phyloP scores from a whole-genome alignment of 2,888 invertebrate genomes.

The Pseudococcus viburni region DNA sequence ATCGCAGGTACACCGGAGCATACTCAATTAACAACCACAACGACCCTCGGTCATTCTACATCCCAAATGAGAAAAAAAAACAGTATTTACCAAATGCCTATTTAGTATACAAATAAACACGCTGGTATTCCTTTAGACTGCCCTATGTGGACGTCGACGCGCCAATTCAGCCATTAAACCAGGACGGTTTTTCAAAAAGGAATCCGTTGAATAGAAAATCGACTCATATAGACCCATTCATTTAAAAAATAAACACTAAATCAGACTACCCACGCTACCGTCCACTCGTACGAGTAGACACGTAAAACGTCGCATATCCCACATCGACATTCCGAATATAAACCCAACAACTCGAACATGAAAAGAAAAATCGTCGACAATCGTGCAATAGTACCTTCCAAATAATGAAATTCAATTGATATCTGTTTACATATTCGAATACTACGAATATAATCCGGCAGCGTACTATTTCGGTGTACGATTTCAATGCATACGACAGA shows the following conservation, averaged over 20 bases:
- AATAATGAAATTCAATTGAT: conserved; percentile 34
- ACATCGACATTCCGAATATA: neutral
- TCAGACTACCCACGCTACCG: neutral
- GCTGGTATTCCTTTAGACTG: neutral
- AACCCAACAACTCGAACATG: neutral
- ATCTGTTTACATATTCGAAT: conserved; percentile 13
- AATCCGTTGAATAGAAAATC: neutral
- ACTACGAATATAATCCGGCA: neutral
- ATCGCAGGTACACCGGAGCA: neutral
- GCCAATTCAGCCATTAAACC: neutral
- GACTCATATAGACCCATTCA: neutral
- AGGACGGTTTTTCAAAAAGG: neutral
- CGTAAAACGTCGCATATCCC: neutral
- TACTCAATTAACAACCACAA: conserved; percentile 6
- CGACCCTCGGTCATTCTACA: neutral
- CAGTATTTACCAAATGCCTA: neutral
- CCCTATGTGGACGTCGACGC: neutral
- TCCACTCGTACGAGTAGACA: neutral
- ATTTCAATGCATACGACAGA: neutral
- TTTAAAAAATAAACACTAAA: conserved; percentile 34
- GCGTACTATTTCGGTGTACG: neutral
- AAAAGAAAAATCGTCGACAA: conserved; percentile 27
- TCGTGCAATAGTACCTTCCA: too few species aligned
- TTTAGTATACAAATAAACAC: neutral
- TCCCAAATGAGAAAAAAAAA: neutral